A percentile compares a stretch with the other conserved stretches of the same genome.
Conservation (phyloP, 1,140 invertebrate genomes). For the Ceratina australensis region DNA sequence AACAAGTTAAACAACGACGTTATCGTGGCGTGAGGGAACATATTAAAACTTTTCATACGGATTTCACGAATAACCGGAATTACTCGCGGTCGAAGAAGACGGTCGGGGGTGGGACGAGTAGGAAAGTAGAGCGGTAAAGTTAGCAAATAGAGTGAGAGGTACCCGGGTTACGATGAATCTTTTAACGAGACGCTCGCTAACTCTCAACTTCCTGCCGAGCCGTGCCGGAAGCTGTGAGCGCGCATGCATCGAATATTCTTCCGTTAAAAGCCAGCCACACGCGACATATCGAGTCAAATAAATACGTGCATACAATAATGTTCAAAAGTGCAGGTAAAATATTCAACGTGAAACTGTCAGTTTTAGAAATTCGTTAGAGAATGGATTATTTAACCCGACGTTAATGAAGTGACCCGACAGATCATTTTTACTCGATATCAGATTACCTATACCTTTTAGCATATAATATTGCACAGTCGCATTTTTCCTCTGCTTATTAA, state of each 20-base stretch:
- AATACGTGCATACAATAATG: too few relatives aligned
- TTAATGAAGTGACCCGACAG: too few relatives aligned
- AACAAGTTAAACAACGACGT: conserved; percentile 3
- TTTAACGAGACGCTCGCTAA: conserved; percentile 9
- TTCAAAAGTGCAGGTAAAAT: too few relatives aligned
- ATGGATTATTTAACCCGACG: too few relatives aligned
- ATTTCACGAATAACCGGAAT: conserved; percentile 16
- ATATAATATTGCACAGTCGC: too few relatives aligned
- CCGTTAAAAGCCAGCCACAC: neutral
- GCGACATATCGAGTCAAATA: too few relatives aligned
- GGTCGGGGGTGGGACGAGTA: neutral
- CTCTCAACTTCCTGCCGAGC: neutral
- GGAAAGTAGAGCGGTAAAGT: neutral
- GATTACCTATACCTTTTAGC: too few relatives aligned
- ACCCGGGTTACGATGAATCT: conserved; percentile 1
- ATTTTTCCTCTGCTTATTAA: too few relatives aligned
- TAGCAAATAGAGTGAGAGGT: neutral
- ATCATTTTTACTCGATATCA: too few relatives aligned
- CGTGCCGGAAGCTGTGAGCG: neutral
- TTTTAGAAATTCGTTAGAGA: too few relatives aligned
- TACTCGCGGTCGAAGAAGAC: neutral
- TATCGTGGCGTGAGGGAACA: neutral
- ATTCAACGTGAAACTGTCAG: too few relatives aligned
- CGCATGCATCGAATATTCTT: neutral
- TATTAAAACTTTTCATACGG: conserved; percentile 16